These are phyloP conservation scores for Zapornia atra DNA, from an alignment of 2,113 vertebrate genomes.

Conservation along the genomic window DNA sequence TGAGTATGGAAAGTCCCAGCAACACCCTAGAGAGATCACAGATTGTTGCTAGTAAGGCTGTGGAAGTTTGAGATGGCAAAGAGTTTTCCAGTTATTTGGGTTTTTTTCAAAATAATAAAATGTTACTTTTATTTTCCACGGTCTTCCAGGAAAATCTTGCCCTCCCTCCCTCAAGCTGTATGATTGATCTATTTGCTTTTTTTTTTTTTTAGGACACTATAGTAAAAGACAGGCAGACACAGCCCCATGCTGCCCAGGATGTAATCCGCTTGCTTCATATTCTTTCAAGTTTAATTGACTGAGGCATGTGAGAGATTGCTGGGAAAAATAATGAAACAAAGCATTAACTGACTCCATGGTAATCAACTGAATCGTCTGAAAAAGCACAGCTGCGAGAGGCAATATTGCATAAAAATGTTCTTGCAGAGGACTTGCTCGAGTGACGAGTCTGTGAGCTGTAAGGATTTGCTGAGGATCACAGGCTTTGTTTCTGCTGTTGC, in stretches of 20 bases:
- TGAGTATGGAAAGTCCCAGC: background rate
- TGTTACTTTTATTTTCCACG: background rate
- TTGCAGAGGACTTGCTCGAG: slow-evolving; percentile 9
- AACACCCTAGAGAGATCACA: background rate
- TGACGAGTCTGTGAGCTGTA: background rate
- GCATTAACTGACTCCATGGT: slow-evolving; percentile 24
- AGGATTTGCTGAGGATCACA: background rate
- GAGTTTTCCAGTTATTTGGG: background rate
- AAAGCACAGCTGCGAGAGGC: slow-evolving; percentile 61
- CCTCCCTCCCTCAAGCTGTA: background rate
- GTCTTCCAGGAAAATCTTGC: background rate
- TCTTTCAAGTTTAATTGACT: slow-evolving; percentile 48
- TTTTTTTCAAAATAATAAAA: background rate
- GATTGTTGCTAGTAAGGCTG: background rate
- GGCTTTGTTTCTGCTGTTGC: slow-evolving; percentile 47
- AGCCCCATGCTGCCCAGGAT: background rate
- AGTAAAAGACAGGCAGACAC: background rate
- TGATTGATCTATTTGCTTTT: background rate
- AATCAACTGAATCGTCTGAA: slow-evolving; percentile 32
- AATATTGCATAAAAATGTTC: background rate
- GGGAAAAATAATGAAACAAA: slow-evolving; percentile 26
- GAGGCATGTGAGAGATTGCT: slow-evolving; percentile 44
- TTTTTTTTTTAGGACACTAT: too few species aligned
- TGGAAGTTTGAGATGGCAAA: background rate
- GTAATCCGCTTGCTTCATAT: background rate